phyloP scores from a whole-genome alignment of 2,797 vertebrate species.

The Falco columbarius region DNA sequence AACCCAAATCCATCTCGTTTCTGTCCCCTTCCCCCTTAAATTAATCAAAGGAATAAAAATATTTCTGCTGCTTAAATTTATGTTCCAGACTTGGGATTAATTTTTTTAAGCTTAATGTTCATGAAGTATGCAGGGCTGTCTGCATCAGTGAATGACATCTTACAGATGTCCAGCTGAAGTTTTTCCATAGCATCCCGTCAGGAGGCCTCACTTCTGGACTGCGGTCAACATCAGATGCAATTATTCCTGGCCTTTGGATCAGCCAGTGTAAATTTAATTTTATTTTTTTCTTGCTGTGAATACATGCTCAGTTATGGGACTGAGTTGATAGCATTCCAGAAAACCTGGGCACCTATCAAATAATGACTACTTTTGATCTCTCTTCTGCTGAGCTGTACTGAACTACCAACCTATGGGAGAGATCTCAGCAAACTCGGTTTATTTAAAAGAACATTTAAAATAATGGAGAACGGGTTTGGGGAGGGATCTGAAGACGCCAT shows the following conservation, averaged over 20 bases:
- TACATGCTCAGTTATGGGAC: not conserved
- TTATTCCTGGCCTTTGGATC: not conserved
- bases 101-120: not conserved
- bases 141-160: not conserved
- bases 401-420: not conserved
- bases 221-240: not conserved
- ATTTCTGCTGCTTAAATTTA: not conserved
- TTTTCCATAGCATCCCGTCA: not conserved
- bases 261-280: not conserved
- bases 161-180: not conserved
- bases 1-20: not conserved
- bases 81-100: not conserved
- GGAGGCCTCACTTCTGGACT: not conserved
- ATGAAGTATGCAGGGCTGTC: not conserved
- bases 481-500: not conserved
- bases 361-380: not conserved
- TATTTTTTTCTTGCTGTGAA: not conserved
- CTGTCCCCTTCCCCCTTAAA: not conserved
- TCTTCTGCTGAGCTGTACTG: not conserved
- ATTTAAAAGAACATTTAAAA: conserved; percentile 1
- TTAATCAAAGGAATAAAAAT: not conserved
- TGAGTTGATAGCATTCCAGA: not conserved
- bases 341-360: not conserved
- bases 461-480: not conserved
- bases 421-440: not conserved